Percentiles rank a stretch among this genome's conserved stretches.
These are phyloP conservation scores for Pseudomugil tenellus DNA, from an alignment of 2,797 vertebrate species.

Conservation along the genomic window DNA sequence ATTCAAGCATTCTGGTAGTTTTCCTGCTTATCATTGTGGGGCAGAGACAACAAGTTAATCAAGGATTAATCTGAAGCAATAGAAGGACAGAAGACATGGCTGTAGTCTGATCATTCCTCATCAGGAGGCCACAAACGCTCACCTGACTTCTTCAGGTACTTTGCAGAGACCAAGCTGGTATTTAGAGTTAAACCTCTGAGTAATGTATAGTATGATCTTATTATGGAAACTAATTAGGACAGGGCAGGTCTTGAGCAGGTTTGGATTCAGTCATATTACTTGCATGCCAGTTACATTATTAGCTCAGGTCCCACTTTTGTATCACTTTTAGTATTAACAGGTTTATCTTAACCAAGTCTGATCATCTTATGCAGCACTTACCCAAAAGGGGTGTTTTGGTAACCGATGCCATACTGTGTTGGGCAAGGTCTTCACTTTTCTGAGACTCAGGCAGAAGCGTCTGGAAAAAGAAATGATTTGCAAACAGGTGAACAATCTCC, in stretches of 20 bases:
- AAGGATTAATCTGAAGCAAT: slow-evolving; percentile 48
- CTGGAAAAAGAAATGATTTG: slow-evolving; percentile 53
- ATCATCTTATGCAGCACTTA: slow-evolving; percentile 31
- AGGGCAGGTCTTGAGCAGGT: neutral
- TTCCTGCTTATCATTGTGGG: neutral
- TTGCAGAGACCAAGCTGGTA: neutral
- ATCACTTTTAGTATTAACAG: neutral
- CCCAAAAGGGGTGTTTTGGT: slow-evolving; percentile 70
- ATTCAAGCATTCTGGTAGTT: slow-evolving; percentile 1
- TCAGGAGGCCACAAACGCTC: slow-evolving; percentile 15
- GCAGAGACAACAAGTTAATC: slow-evolving; percentile 3
- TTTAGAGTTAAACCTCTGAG: neutral
- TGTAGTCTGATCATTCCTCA: slow-evolving; percentile 20
- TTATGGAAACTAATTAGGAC: neutral
- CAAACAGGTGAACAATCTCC: neutral
- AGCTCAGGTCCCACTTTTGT: neutral
- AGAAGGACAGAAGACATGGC: slow-evolving; percentile 10
- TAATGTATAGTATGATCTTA: slow-evolving; percentile 9
- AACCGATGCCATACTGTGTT: slow-evolving; percentile 74
- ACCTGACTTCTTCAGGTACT: slow-evolving; percentile 13
- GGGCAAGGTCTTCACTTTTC: slow-evolving; percentile 57
- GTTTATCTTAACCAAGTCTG: neutral
- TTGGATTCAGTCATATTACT: neutral
- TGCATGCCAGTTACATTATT: slow-evolving; percentile 1
- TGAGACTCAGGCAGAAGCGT: slow-evolving; percentile 65